A percentile compares a stretch with the other conserved stretches of the same genome.
These are phyloP conservation scores for Pica pica DNA, from an alignment of 2,113 vertebrate species.

Conservation along the genomic window DNA sequence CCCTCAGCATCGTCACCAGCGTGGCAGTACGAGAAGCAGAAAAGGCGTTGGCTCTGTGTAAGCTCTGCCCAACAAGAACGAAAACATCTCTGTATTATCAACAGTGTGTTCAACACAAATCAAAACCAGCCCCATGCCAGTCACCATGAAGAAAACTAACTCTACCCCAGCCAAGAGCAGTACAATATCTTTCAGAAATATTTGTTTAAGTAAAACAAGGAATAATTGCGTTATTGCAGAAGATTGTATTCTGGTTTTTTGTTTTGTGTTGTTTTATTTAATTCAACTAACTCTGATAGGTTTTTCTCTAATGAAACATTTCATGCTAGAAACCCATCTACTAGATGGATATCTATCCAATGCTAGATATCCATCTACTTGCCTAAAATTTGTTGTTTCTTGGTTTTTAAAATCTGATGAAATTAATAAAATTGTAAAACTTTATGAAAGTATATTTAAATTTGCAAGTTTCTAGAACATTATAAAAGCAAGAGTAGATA, in stretches of 20 bases:
- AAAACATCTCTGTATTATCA: background rate
- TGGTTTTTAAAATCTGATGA: background rate
- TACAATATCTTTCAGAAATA: background rate
- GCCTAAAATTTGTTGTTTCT: background rate
- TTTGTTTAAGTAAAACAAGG: background rate
- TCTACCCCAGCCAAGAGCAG: background rate
- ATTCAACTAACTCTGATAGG: background rate
- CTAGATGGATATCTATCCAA: no score
- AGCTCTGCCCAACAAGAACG: background rate
- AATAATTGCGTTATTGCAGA: background rate
- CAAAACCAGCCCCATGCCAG: background rate
- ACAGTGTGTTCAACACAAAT: background rate
- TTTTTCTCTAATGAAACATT: background rate
- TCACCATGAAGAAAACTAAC: background rate
- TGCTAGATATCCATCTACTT: background rate
- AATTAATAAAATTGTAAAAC: background rate
- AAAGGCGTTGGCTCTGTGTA: background rate
- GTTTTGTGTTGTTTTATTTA: background rate
- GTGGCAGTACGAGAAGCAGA: fast-evolving
- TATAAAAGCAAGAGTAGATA: background rate
- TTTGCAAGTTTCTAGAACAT: background rate
- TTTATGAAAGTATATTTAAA: background rate
- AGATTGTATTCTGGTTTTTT: background rate
- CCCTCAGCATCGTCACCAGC: fast-evolving
- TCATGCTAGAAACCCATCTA: background rate